Evolutionary conservation across 2,797 vertebrate species (phyloP).

Genomic region (Chaetophractus vellerosus): DNA sequence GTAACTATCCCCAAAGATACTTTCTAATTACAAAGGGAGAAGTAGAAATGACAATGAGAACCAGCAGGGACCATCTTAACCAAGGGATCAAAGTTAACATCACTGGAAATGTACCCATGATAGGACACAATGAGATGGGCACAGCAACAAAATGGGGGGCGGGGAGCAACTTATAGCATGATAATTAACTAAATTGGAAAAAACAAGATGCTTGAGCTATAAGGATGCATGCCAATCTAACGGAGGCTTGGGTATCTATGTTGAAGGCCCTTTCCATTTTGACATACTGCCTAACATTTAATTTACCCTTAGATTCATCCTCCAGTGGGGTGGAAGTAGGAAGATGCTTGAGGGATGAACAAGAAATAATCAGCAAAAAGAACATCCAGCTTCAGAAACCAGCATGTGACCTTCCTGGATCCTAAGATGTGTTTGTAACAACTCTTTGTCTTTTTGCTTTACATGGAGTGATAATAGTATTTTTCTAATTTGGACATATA

Average conservation of each 20-base stretch:
- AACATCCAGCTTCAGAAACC: neutral
- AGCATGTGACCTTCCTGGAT: neutral
- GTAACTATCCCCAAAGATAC: neutral
- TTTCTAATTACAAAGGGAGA: slow-evolving; percentile 22
- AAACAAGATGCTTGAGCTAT: neutral
- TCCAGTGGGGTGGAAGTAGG: neutral
- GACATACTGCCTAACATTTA: neutral
- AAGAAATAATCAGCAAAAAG: neutral
- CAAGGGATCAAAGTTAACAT: neutral
- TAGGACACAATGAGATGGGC: neutral
- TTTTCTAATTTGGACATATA: slow-evolving; percentile 33
- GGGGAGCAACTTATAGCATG: neutral
- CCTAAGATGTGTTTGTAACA: neutral
- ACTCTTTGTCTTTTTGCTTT: neutral
- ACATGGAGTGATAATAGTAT: neutral
- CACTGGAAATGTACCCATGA: neutral
- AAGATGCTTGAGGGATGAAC: neutral
- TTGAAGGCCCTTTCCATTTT: neutral
- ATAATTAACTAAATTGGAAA: neutral
- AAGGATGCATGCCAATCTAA: neutral
- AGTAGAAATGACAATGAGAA: no score
- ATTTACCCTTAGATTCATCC: neutral
- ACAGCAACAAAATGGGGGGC: neutral
- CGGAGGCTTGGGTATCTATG: no score
- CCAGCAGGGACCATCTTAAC: neutral